Conservation (phyloP, 2,113 vertebrate species). For the Amphiprion percula region DNA sequence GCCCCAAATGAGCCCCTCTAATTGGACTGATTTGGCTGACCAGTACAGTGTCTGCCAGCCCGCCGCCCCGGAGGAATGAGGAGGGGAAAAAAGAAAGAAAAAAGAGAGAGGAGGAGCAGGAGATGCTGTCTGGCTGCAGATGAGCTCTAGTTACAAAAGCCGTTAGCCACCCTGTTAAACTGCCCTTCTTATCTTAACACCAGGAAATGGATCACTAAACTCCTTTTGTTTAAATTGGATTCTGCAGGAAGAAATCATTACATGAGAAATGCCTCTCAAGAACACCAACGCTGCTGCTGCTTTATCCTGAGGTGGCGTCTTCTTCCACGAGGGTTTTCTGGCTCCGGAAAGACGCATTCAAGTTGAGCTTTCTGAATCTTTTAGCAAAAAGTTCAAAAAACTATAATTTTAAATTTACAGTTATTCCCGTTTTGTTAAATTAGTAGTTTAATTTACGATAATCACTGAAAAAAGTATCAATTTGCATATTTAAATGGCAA, state of each 20-base stretch:
- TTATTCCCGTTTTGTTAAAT: too few relatives aligned
- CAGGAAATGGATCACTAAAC: slow-evolving; percentile 65
- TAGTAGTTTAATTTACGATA: too few relatives aligned
- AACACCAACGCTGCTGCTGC: slow-evolving; percentile 4
- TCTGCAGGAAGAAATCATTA: slow-evolving; percentile 55
- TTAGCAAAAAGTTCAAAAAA: too few relatives aligned
- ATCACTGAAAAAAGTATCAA: too few relatives aligned
- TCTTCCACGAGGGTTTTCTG: slow-evolving; percentile 11
- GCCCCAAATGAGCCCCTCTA: slow-evolving; percentile 58
- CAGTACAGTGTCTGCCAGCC: slow-evolving; percentile 42
- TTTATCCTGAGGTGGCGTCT: slow-evolving; percentile 7
- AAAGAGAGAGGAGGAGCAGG: slow-evolving; percentile 11
- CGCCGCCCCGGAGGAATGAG: slow-evolving; percentile 44
- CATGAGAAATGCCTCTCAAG: slow-evolving; percentile 35
- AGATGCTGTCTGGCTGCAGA: slow-evolving; percentile 60
- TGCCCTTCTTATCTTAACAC: slow-evolving; percentile 57
- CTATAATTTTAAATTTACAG: too few relatives aligned
- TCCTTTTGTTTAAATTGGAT: slow-evolving; percentile 63
- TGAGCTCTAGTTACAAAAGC: slow-evolving; percentile 60
- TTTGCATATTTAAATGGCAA: too few relatives aligned
- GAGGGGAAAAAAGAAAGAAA: slow-evolving; percentile 6
- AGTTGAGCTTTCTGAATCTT: too few relatives aligned
- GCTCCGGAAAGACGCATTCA: not conserved
- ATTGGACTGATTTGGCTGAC: slow-evolving; percentile 76
- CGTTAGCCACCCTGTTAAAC: slow-evolving; percentile 57